These are phyloP conservation scores for Onthophagus sagittarius DNA, from an alignment of 2,888 invertebrate genomes.

Conservation along the genomic window DNA sequence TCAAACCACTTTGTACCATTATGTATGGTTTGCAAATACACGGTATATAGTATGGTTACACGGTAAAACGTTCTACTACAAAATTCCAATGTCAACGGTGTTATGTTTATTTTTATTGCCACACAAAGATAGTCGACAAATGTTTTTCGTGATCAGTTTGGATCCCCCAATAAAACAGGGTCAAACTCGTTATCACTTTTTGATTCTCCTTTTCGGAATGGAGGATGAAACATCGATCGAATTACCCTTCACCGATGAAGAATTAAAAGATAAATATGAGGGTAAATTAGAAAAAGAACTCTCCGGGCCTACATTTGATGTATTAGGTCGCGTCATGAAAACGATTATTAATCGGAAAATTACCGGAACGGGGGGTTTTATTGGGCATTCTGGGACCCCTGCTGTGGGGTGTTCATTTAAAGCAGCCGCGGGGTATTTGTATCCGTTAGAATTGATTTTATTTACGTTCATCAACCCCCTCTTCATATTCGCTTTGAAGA, in stretches of 20 bases:
- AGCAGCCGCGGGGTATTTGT: conserved; percentile 94
- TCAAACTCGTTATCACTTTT: conserved; percentile 95
- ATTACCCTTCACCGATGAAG: conserved; percentile 89
- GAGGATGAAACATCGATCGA: conserved; percentile 93
- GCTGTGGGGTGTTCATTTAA: conserved; percentile 96
- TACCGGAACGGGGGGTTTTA: conserved; percentile 89
- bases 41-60: too few species aligned
- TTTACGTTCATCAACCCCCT: conserved; percentile 98
- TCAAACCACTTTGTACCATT: too few species aligned
- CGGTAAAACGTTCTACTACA: conserved; percentile 99
- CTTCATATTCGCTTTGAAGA: conserved; percentile 98
- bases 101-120: conserved; percentile 90
- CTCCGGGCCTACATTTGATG: conserved; percentile 91
- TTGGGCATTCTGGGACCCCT: conserved; percentile 82
- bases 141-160: conserved; percentile 95
- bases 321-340: conserved; percentile 95
- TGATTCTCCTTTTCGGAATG: conserved; percentile 89
- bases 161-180: conserved; percentile 99
- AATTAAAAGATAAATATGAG: conserved; percentile 89
- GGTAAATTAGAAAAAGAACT: conserved; percentile 87
- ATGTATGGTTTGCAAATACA: too few species aligned
- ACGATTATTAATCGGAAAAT: conserved; percentile 90
- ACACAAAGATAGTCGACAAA: conserved; percentile 96
- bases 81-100: conserved; percentile 97
- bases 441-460: conserved; percentile 95